Percentiles rank a stretch among this genome's conserved stretches.
Evolutionary conservation across 2,797 vertebrate species (phyloP).

Genomic region (Phoeniculus purpureus): DNA sequence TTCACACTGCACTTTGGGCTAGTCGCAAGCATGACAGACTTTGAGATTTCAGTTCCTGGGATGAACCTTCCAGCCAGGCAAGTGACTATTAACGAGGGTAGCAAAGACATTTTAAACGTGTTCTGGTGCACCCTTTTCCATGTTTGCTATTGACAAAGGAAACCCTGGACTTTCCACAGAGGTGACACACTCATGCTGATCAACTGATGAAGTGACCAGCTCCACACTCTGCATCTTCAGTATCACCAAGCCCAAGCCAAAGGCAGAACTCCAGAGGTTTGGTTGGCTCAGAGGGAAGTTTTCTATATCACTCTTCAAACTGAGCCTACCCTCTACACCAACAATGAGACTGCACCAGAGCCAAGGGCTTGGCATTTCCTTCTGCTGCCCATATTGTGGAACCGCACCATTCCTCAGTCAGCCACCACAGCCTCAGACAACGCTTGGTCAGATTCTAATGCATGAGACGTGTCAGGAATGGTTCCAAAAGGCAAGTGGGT

Average conservation of each 20-base stretch:
- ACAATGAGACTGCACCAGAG: too few species aligned
- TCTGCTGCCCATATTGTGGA: not conserved
- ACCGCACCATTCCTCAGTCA: not conserved
- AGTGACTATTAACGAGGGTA: not conserved
- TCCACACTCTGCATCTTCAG: not conserved
- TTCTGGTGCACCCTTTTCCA: not conserved
- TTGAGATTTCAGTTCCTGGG: not conserved
- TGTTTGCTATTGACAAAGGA: not conserved
- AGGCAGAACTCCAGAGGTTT: not conserved
- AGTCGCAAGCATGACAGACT: not conserved
- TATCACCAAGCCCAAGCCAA: not conserved
- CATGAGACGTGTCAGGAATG: not conserved
- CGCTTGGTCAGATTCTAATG: not conserved
- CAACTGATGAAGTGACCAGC: not conserved
- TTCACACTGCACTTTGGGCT: not conserved
- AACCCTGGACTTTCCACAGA: not conserved
- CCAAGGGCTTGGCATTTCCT: not conserved
- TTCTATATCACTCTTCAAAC: not conserved
- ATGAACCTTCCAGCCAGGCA: not conserved
- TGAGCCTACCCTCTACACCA: not conserved
- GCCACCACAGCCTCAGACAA: not conserved
- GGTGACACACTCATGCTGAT: not conserved
- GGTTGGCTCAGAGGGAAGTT: not conserved
- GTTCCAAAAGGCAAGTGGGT: not conserved
- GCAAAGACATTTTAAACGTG: not conserved